Percentiles rank a stretch among this genome's conserved stretches.
Evolutionary conservation across 1,140 invertebrate genomes (phyloP).

Genomic region (Holotrichia oblita): DNA sequence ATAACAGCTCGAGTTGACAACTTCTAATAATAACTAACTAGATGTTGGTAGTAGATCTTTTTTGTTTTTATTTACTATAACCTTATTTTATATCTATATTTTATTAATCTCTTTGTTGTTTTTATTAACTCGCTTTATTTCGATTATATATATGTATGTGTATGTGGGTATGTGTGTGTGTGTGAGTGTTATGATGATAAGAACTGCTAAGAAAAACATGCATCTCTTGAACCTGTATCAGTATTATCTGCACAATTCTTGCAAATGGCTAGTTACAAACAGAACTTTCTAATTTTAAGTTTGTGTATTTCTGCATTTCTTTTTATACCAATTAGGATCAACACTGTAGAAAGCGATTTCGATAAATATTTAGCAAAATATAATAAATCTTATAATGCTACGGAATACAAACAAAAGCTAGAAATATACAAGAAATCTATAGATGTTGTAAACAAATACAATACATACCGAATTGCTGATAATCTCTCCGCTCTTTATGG

Average conservation of each 20-base stretch:
- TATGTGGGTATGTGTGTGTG: background rate
- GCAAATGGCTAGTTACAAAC: conserved; percentile 20
- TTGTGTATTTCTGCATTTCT: conserved; percentile 64
- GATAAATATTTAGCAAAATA: conserved; percentile 69
- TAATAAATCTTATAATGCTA: conserved; percentile 74
- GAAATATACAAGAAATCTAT: conserved; percentile 73
- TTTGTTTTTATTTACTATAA: background rate
- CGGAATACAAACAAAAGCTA: conserved; percentile 69
- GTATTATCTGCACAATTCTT: background rate
- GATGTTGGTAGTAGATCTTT: background rate
- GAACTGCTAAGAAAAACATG: conserved; percentile 23
- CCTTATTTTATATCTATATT: background rate
- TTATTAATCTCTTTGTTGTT: background rate
- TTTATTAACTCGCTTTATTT: background rate
- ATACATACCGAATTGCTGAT: conserved; percentile 63
- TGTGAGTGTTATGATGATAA: background rate
- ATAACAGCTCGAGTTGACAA: background rate
- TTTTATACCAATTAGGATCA: conserved; percentile 63
- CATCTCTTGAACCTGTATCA: background rate
- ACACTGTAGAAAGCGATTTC: conserved; percentile 64
- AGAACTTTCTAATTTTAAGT: conserved; percentile 46
- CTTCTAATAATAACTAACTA: background rate
- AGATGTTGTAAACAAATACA: conserved; percentile 69
- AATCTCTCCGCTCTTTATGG: conserved; percentile 74
- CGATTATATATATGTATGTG: background rate